phyloP scores from a whole-genome alignment of 2,113 vertebrate species.

The Choloepus hoffmanni region DNA sequence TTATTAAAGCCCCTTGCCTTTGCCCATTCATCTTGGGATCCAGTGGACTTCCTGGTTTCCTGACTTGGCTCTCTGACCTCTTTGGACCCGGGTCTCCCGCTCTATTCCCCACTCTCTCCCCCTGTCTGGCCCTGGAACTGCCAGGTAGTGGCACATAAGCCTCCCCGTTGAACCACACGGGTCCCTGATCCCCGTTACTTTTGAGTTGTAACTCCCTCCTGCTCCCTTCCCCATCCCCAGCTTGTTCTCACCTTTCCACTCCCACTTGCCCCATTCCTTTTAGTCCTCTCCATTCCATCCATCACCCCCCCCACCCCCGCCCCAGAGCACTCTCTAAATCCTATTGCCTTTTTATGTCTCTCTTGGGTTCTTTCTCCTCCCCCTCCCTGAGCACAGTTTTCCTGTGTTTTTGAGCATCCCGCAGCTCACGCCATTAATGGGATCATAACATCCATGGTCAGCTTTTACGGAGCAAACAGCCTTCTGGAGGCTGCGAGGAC shows the following conservation, averaged over 20 bases:
- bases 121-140: neutral
- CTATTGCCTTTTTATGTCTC: conserved; percentile 69
- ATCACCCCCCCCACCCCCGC: conserved; percentile 15
- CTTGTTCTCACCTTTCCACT: neutral
- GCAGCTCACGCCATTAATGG: conserved; percentile 27
- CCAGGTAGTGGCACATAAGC: neutral
- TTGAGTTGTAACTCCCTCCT: neutral
- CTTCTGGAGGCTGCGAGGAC: neutral
- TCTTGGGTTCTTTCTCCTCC: conserved; percentile 63
- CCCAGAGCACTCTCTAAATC: conserved; percentile 60
- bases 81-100: neutral
- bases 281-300: neutral
- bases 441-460: conserved; percentile 30
- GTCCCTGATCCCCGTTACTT: neutral
- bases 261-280: neutral
- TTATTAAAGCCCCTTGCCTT: conserved; percentile 69
- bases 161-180: neutral
- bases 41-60: conserved; percentile 44
- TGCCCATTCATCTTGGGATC: conserved; percentile 33
- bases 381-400: neutral
- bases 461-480: conserved; percentile 24
- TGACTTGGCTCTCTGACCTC: neutral
- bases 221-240: neutral
- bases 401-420: conserved; percentile 47
- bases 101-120: neutral